Percentiles rank a stretch among this genome's conserved stretches.
Conservation (phyloP, 2,797 vertebrate species). For the Acropternis orthonyx region DNA sequence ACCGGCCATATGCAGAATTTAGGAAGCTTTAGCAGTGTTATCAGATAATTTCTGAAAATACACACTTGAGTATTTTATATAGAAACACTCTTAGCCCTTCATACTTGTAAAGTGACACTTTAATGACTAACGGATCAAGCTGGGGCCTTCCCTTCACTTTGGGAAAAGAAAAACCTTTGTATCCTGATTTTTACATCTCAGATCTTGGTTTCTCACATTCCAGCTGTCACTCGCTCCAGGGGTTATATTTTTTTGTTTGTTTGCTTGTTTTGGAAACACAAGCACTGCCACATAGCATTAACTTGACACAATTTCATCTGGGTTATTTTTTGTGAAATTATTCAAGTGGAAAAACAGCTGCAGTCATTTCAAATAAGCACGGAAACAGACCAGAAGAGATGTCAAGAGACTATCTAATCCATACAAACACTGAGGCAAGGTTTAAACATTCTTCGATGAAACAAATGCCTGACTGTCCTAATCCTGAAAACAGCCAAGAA, state of each 20-base stretch:
- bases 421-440: neutral
- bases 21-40: neutral
- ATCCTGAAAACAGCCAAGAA: neutral
- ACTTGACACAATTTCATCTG: slow-evolving; percentile 56
- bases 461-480: neutral
- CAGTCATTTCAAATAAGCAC: neutral
- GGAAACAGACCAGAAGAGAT: slow-evolving; percentile 26
- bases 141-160: neutral
- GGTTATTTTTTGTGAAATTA: slow-evolving; percentile 30
- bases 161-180: neutral
- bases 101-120: neutral
- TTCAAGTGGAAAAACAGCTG: slow-evolving; percentile 58
- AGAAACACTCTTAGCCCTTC: neutral
- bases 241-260: slow-evolving; percentile 23
- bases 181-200: slow-evolving; percentile 5
- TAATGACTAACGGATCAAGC: neutral
- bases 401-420: slow-evolving; percentile 48
- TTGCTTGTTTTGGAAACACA: slow-evolving; percentile 63
- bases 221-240: neutral
- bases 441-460: neutral
- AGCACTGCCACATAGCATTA: slow-evolving; percentile 36
- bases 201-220: neutral
- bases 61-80: neutral
- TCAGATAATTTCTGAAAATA: neutral
- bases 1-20: neutral